These are phyloP conservation scores for Coranthus polyacanthus DNA, from an alignment of 2,797 vertebrate genomes.

Conservation along the genomic window DNA sequence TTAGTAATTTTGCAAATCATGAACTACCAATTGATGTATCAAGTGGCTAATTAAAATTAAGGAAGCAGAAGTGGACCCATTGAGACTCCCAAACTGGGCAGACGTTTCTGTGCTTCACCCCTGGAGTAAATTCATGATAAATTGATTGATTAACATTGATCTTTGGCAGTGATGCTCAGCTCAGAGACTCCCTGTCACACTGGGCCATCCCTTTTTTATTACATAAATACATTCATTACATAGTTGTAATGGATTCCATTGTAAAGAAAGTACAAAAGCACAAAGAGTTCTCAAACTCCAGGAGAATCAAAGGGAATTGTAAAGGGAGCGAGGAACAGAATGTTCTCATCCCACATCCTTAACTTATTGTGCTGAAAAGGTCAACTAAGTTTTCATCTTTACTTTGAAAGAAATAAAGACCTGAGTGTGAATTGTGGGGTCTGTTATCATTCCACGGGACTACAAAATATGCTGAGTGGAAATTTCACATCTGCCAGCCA, in stretches of 20 bases:
- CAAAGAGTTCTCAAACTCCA: constrained; percentile 16
- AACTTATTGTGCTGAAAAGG: not conserved
- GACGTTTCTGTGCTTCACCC: too few relatives aligned
- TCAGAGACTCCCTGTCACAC: not conserved
- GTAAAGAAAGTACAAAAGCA: constrained; percentile 22
- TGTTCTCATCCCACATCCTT: constrained; percentile 17
- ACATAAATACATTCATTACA: not conserved
- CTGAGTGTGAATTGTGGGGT: not conserved
- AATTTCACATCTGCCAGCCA: not conserved
- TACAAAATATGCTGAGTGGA: not conserved
- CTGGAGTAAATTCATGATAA: too few relatives aligned
- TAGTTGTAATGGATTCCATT: not conserved
- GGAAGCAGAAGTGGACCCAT: too few relatives aligned
- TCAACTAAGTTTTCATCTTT: not conserved
- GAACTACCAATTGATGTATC: too few relatives aligned
- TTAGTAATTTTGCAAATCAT: too few relatives aligned
- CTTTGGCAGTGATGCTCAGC: not conserved
- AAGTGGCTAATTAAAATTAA: too few relatives aligned
- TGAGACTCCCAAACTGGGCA: too few relatives aligned
- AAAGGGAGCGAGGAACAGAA: constrained; percentile 5
- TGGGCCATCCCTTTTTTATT: not conserved
- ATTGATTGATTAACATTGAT: too few relatives aligned
- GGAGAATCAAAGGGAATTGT: constrained; percentile 43
- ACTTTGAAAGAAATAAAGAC: not conserved
- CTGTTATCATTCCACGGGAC: not conserved